Base-by-base conservation (phyloP, 2,797 vertebrate species). In the Sylvilagus floridanus region DNA sequence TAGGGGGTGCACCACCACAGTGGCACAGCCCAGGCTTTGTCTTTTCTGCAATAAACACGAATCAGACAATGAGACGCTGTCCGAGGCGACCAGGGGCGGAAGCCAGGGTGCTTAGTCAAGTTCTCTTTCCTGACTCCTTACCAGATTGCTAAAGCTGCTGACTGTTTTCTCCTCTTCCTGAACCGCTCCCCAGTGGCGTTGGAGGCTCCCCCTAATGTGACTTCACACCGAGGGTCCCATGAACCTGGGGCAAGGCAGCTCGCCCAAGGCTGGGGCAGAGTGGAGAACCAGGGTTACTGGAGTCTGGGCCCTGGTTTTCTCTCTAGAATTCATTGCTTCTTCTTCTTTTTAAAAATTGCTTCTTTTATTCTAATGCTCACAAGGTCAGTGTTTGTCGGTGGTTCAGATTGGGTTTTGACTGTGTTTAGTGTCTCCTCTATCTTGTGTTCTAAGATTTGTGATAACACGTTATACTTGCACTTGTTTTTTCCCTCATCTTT, bases 21-120 rank as follows among this genome's bases (percentile, higher is more conserved):
- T 47, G 32, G 19, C 26, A 98, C 95, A 98, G 97, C 95, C 4
- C 19, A 85, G 84, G 95, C 97, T 98, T 98, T 98, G 97, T 98
- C 96, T 94, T 93, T 57, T 65, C 84, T 90, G 87, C 65, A n/a
- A 84, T 83, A 90, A 96, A 95, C 84, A 88, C 21, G 83, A 22
- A 88, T 50, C 8, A 71, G 98, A 98, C 98, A 98, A 97, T 95
- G 86, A 37, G 76, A 93, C 95, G 96, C 96, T 98, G 98, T 98
- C 93, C 84, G 14, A 11, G 16, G 63, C 35, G 37, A 84, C 42
- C 24, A 30, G 60, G 11, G 37, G 50, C 0, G 6, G 75, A 32
- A 35, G 54, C 76, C 93, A 37, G 77, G 35, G 35, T 81, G 63
- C 8, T 32, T 82, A 91, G 73, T 93, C 37, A 69, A 82, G 42